Base-by-base conservation (phyloP, 2,888 invertebrate species). In the Cheilosia grossa region DNA sequence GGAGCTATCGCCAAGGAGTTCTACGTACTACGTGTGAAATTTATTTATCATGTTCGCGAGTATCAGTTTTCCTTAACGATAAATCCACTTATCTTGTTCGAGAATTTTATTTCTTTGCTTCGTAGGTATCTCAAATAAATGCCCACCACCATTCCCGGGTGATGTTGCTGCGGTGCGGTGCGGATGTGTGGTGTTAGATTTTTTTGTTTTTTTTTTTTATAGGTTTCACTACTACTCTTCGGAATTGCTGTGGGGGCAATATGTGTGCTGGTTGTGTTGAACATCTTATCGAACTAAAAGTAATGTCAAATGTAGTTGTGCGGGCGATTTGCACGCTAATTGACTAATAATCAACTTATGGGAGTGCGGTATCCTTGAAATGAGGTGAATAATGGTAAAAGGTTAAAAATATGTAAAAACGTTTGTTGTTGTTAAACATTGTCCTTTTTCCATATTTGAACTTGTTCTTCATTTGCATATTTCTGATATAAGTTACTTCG, bases 21-120 rank as follows among this genome's bases (percentile, higher is more conserved):
- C 81, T 85, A 81, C 74, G 79, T 85, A 83, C 81, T 85, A 81
- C 74, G 79, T 85, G 86, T 80, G 85, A 87, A 87, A 87, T 87
- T 87, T 87, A 87, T 87, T 87, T 87, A 87, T 87, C 87, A 66
- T 87, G 87, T 87, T 87, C 87, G 73, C 64, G 69, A 66, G 81
- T 87, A 87, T 87, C 87, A 87, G 82, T 87, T 87, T 87, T 87
- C 87, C 70, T 85, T 87, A 87, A 67, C 87, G 87, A 87, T 87
- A 87, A 87, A 87, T 87, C 85, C 87, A 87, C 87, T 87, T 87
- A 87, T 87, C 87, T 87, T 87, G 87, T 87, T 87, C 66, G 75
- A 73, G 77, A 82, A 82, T 80, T 80, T 81, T 85, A 78, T 49
- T 78, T 73, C 33, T 72, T 4, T 72, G 47, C 85, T 66, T 66